Conservation (phyloP, 2,797 vertebrate species). For the Sebastes diploproa region DNA sequence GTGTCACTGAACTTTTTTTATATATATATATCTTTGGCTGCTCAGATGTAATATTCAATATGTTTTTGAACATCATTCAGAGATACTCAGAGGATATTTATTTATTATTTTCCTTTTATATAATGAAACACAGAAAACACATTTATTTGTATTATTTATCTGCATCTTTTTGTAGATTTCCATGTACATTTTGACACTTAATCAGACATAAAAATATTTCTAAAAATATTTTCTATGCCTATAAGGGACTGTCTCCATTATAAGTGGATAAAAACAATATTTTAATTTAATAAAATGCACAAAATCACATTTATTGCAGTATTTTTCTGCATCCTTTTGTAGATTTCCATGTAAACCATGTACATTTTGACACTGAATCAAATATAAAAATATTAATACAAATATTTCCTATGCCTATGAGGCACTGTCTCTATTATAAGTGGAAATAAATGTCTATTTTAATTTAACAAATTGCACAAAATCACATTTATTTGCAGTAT, state of each 20-base stretch:
- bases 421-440: neutral
- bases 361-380: too few species aligned
- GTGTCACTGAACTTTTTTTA: neutral
- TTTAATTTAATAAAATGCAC: too few species aligned
- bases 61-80: neutral
- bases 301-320: fast-evolving
- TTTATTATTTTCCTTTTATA: neutral
- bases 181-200: neutral
- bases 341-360: fast-evolving
- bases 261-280: neutral
- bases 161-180: neutral
- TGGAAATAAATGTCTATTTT: neutral
- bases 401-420: neutral
- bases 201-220: neutral
- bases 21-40: neutral
- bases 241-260: neutral
- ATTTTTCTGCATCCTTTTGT: neutral
- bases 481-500: too few species aligned
- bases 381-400: neutral
- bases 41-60: neutral
- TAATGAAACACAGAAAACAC: neutral
- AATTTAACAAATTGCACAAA: too few species aligned
- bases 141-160: neutral
- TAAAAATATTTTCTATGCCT: neutral
- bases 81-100: neutral